These are phyloP conservation scores for Abscondita cerata DNA, from an alignment of 2,888 invertebrate species.

Conservation along the genomic window DNA sequence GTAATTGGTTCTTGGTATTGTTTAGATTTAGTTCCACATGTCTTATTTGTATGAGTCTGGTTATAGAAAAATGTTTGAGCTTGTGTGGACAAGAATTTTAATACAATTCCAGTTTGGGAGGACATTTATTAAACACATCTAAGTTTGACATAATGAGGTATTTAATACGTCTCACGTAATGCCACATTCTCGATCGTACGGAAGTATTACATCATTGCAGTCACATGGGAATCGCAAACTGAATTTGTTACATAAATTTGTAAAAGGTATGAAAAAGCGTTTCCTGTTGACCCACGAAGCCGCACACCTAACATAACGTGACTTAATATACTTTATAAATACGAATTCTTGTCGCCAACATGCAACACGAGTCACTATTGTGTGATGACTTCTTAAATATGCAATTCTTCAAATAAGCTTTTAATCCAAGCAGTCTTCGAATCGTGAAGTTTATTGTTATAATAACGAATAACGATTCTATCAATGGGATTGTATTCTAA, in stretches of 20 bases:
- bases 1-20: no score
- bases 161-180: background rate
- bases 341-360: constrained; percentile 32
- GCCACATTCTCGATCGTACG: constrained; percentile 3
- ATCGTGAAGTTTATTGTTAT: no score
- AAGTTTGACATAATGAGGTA: no score
- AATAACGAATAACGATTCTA: background rate
- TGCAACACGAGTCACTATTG: constrained; percentile 26
- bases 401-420: constrained; percentile 13
- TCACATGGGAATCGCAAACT: constrained; percentile 23
- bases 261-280: constrained; percentile 25
- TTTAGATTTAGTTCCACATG: no score
- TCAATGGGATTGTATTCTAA: constrained; percentile 13
- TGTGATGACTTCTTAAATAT: constrained; percentile 14
- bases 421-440: constrained; percentile 4
- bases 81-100: no score
- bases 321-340: constrained; percentile 40
- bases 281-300: constrained; percentile 24
- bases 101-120: no score
- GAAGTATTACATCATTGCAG: constrained; percentile 16
- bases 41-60: no score
- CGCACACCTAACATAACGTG: constrained; percentile 42
- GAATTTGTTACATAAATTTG: constrained; percentile 25
- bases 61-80: no score
- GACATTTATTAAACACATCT: no score